Evolutionary conservation across 2,797 vertebrate species (phyloP), one percentile per base, ranked within the genome.

Genomic region (Amblyraja radiata): DNA sequence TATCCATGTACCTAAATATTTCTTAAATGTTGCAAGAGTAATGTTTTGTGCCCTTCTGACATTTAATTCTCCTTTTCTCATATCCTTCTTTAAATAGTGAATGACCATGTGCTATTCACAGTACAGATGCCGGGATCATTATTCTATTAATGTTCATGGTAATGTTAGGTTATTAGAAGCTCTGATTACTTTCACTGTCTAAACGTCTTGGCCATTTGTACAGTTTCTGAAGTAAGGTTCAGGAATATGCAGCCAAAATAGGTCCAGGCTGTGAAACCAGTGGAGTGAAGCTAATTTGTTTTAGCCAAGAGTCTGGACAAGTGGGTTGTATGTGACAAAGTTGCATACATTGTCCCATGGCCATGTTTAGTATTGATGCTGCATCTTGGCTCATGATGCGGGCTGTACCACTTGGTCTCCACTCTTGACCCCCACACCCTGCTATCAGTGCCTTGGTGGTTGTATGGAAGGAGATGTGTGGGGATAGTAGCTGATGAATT

Each of bases 21-120:
- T n/a, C 39, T 39, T 39, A 39, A 39, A 39, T 39, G 39, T 39
- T 39, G 39, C 39, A 39, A 39, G 1, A 39, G 39, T 39, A 1
- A 39, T 39, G 39, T 18, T 58, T 83, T 88, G 61, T 32, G 88
- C 32, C 28, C 14, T 63, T 63, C 54, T 61, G 46, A 54, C 54
- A 14, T 16, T 61, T 58, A 28, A 58, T n/a, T 86, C 11, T n/a
- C 18, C 65, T 65, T 65, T 63, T 9, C 32, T n/a, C 61, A n/a
- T 63, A 65, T 88, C 32, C 65, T 65, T 65, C 28, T 88, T 88
- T 65, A 65, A 88, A 86, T 61, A 86, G 58, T n/a, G 83, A 86
- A n/a, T 63, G 28, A 61, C 25, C 1, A 63, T n/a, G 28, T 63
- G 83, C 13, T 65, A 28, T 61, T 39, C 39, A 39, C 39, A 39